A percentile compares a stretch with the other conserved stretches of the same genome.
Evolutionary conservation across 2,113 vertebrate genomes (phyloP).

Genomic region (Ariopsis seemanni): DNA sequence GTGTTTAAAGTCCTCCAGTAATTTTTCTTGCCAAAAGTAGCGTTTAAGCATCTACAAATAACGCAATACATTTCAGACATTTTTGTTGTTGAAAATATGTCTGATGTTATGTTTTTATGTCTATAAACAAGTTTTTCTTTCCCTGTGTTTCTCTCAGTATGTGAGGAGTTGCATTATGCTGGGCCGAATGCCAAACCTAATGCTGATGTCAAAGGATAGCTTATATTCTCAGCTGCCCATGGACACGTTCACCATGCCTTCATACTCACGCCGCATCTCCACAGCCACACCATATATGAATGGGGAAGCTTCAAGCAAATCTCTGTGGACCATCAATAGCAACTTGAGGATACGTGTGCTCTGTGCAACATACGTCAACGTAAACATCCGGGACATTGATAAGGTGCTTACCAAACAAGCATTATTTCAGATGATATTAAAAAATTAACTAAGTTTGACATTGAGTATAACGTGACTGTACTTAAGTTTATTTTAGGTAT

Average conservation of each 20-base stretch:
- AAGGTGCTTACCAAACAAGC: conserved; percentile 76
- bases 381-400: conserved; percentile 97
- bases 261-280: conserved; percentile 94
- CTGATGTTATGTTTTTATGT: neutral
- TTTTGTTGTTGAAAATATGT: neutral
- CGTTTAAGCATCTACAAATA: neutral
- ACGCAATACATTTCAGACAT: neutral
- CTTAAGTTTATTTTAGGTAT: neutral
- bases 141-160: conserved; percentile 74
- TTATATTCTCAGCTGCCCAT: conserved; percentile 90
- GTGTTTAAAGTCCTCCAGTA: neutral
- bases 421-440: neutral
- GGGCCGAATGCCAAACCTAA: conserved; percentile 93
- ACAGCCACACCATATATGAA: conserved; percentile 97
- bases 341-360: conserved; percentile 90
- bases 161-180: conserved; percentile 98
- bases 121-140: neutral
- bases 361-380: conserved; percentile 97
- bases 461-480: neutral
- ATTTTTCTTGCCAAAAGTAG: conserved; percentile 11
- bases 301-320: conserved; percentile 90
- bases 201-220: conserved; percentile 98
- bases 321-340: conserved; percentile 89
- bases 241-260: conserved; percentile 94
- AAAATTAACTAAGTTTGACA: neutral